Conservation (phyloP, 2,888 invertebrate genomes). For the Morpho achilles region DNA sequence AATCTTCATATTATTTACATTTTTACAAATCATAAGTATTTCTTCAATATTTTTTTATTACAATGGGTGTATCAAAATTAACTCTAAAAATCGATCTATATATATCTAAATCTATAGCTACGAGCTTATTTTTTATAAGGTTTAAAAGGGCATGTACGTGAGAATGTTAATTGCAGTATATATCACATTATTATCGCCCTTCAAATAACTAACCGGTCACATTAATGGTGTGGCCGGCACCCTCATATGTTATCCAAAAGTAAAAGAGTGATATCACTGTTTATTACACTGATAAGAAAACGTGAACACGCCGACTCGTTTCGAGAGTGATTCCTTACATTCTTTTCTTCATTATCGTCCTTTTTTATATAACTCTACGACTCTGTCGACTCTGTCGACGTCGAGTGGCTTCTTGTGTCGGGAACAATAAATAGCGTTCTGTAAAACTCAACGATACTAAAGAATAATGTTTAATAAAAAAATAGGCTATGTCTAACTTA, state of each 20-base stretch:
- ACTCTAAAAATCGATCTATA: too few relatives aligned
- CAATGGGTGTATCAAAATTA: too few relatives aligned
- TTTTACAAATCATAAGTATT: too few relatives aligned
- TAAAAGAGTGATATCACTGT: constrained; percentile 23
- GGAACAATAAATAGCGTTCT: constrained; percentile 53
- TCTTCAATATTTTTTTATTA: too few relatives aligned
- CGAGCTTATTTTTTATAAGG: too few relatives aligned
- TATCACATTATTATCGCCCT: constrained; percentile 28
- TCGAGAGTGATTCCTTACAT: background rate
- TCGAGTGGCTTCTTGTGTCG: constrained; percentile 50
- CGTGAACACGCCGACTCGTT: background rate
- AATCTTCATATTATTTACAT: too few relatives aligned
- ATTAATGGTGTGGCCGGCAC: constrained; percentile 24
- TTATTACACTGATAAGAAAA: constrained; percentile 19
- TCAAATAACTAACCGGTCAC: constrained; percentile 30
- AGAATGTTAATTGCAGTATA: constrained; percentile 35
- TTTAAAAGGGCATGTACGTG: too few relatives aligned
- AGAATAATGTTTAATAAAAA: constrained; percentile 52
- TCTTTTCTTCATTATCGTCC: background rate
- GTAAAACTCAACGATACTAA: constrained; percentile 75
- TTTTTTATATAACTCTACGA: background rate
- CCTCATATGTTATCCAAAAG: constrained; percentile 17
- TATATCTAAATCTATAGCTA: too few relatives aligned
- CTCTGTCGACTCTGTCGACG: too few relatives aligned
- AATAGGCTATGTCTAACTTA: constrained; percentile 74